These are phyloP conservation scores for Pseudopipra pipra DNA, from an alignment of 2,113 vertebrate species.

Conservation along the genomic window DNA sequence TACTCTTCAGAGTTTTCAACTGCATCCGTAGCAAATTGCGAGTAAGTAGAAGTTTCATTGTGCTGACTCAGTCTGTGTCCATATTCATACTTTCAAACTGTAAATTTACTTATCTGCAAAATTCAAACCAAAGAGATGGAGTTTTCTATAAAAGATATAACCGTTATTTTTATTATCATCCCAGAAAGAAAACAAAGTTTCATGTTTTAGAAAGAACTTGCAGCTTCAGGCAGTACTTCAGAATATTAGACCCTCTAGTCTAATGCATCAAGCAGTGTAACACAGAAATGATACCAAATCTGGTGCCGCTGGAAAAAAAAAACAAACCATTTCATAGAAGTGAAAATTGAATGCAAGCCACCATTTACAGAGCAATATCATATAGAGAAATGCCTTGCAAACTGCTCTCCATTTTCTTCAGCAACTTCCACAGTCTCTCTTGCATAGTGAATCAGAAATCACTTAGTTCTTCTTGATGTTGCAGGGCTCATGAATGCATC, in stretches of 20 bases:
- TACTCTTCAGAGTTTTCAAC: not conserved
- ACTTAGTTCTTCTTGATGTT: conserved; percentile 70
- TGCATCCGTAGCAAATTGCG: not conserved
- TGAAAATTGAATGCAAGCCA: not conserved
- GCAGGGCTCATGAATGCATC: conserved; percentile 82
- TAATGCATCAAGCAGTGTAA: not conserved
- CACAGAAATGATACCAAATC: not conserved
- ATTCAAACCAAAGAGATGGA: not conserved
- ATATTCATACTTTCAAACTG: not conserved
- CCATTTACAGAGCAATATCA: not conserved
- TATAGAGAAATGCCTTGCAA: not conserved
- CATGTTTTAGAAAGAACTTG: not conserved
- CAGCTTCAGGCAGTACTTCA: not conserved
- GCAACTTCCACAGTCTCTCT: not conserved
- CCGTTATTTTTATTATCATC: not conserved
- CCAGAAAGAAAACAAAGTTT: not conserved
- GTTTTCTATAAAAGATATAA: not conserved
- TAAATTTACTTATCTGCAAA: not conserved
- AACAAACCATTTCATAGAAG: not conserved
- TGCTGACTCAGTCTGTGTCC: not conserved
- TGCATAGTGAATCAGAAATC: not conserved
- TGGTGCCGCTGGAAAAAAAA: not conserved
- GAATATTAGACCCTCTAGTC: not conserved
- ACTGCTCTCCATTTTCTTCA: not conserved
- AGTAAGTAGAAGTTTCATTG: not conserved